Evolutionary conservation across 2,797 vertebrate species (phyloP).

Genomic region (Sebastes melanostomus): DNA sequence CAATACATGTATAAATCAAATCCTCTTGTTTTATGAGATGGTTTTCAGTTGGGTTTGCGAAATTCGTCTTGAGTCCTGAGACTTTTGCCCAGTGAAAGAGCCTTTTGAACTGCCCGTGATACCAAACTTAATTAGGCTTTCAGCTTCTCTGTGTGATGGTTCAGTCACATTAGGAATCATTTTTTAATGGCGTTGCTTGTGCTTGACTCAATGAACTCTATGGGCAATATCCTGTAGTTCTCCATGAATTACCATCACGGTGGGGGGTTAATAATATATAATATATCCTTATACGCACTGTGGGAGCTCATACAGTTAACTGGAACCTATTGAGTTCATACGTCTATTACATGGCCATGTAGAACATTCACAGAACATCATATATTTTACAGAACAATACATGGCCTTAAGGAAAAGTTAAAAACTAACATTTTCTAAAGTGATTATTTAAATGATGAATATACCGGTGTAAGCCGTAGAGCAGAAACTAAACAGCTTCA

Average conservation of each 20-base stretch:
- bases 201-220: not conserved
- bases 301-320: not conserved
- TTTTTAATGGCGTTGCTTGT: not conserved
- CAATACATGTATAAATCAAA: not conserved
- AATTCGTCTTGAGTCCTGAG: not conserved
- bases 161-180: not conserved
- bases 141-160: not conserved
- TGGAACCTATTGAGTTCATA: not conserved
- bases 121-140: not conserved
- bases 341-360: not conserved
- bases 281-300: not conserved
- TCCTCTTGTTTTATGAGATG: not conserved
- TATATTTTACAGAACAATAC: not conserved
- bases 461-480: not conserved
- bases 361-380: not conserved
- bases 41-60: not conserved
- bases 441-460: not conserved
- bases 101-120: not conserved
- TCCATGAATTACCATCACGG: not conserved
- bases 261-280: not conserved
- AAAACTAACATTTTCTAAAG: not conserved
- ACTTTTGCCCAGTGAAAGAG: not conserved
- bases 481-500: not conserved
- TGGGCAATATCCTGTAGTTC: not conserved
- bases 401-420: not conserved